Evolutionary conservation across 1,140 invertebrate species (phyloP).

Genomic region (Andricus grossulariae): DNA sequence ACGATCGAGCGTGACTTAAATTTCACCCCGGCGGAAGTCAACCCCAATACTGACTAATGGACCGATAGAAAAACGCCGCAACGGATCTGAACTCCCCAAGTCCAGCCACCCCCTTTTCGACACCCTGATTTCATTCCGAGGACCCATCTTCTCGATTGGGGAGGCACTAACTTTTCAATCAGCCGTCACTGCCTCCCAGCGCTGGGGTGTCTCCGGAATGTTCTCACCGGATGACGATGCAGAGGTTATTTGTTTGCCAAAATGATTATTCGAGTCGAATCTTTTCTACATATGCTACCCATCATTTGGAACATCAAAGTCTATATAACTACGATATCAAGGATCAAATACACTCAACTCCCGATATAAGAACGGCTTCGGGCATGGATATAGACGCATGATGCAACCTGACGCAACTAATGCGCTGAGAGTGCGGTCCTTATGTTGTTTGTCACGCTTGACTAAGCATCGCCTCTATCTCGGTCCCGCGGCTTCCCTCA

Average conservation of each 20-base stretch:
- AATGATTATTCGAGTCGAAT: conserved; percentile 8
- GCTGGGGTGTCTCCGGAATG: conserved; percentile 34
- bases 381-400: too few species aligned
- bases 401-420: too few species aligned
- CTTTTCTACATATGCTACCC: conserved; percentile 1
- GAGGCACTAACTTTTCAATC: conserved; percentile 71
- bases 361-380: too few species aligned
- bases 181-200: conserved; percentile 52
- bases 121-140: conserved; percentile 65
- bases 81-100: conserved; percentile 51
- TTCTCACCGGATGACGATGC: conserved; percentile 11
- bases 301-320: not conserved
- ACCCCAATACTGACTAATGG: conserved; percentile 63
- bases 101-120: conserved; percentile 48
- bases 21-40: conserved; percentile 28
- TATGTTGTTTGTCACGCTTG: too few species aligned
- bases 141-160: conserved; percentile 68
- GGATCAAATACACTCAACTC: too few species aligned
- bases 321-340: too few species aligned
- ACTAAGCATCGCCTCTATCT: too few species aligned
- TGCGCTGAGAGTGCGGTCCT: too few species aligned
- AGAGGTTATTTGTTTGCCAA: conserved; percentile 25
- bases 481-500: too few species aligned
- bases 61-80: conserved; percentile 63
- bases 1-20: conserved; percentile 21